phyloP scores from a whole-genome alignment of 2,113 vertebrate species.

The Myotis yumanensis region DNA sequence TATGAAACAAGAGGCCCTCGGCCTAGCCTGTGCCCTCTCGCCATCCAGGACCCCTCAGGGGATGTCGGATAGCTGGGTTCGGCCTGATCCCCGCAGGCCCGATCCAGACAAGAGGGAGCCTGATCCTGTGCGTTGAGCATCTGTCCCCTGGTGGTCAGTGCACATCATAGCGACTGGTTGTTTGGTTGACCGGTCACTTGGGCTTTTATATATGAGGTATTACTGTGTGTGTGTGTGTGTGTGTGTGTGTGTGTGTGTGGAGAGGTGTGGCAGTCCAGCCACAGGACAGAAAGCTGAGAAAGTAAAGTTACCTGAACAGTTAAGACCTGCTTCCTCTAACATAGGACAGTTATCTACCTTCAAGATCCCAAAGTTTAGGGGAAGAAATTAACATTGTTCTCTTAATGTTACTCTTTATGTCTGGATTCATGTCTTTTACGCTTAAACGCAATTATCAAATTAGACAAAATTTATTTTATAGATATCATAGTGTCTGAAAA shows the following conservation, averaged over 20 bases:
- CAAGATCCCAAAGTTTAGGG: not conserved
- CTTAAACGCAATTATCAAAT: not conserved
- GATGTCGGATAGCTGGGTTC: no score
- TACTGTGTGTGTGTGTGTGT: no score
- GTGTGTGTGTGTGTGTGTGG: no score
- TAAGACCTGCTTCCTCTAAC: not conserved
- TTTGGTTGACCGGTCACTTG: no score
- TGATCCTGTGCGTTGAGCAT: no score
- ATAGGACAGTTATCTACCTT: not conserved
- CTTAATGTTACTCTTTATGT: not conserved
- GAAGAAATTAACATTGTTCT: not conserved
- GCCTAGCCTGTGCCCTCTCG: no score
- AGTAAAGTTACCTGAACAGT: not conserved
- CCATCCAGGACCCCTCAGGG: no score
- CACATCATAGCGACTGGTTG: no score
- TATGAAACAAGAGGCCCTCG: not conserved
- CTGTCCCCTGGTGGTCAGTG: no score
- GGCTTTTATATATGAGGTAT: no score
- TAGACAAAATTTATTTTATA: slow-evolving; percentile 3
- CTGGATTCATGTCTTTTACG: not conserved
- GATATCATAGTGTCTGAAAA: not conserved
- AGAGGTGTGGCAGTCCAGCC: not conserved
- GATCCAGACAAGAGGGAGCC: no score
- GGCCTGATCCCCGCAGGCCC: no score
- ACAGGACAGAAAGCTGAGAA: not conserved